phyloP scores from a whole-genome alignment of 2,888 invertebrate genomes.

The Lottia scabra region DNA sequence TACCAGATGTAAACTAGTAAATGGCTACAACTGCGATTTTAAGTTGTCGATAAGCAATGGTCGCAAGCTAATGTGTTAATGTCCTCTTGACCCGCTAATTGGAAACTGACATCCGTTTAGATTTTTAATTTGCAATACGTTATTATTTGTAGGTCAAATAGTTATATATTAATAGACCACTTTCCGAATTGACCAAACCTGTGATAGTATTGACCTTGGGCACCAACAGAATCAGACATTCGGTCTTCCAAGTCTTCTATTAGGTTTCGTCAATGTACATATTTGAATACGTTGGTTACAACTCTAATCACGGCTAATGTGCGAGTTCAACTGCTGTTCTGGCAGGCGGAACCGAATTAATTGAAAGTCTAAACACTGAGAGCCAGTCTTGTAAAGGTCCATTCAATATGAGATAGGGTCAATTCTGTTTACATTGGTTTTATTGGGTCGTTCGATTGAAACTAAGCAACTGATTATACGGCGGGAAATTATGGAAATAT shows the following conservation, averaged over 20 bases:
- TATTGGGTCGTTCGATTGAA: background rate
- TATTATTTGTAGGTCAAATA: no score
- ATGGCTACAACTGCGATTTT: no score
- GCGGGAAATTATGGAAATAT: background rate
- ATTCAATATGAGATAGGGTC: background rate
- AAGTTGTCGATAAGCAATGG: no score
- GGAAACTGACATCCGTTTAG: no score
- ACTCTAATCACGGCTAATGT: background rate
- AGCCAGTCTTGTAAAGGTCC: background rate
- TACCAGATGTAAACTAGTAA: no score
- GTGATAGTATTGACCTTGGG: background rate
- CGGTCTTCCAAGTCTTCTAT: background rate
- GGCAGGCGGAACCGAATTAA: slow-evolving; percentile 1
- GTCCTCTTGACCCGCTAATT: no score
- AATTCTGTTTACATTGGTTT: background rate
- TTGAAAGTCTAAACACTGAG: background rate
- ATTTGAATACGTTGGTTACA: background rate
- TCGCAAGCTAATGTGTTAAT: no score
- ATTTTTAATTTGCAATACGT: no score
- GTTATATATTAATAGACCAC: no score
- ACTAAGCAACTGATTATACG: background rate
- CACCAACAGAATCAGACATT: background rate
- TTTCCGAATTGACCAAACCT: no score
- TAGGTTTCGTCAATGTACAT: background rate
- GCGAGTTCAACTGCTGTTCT: background rate